Percentiles rank a stretch among this genome's conserved stretches.
Conservation (phyloP, 2,888 invertebrate genomes). For the Lasioglossum figueresi region DNA sequence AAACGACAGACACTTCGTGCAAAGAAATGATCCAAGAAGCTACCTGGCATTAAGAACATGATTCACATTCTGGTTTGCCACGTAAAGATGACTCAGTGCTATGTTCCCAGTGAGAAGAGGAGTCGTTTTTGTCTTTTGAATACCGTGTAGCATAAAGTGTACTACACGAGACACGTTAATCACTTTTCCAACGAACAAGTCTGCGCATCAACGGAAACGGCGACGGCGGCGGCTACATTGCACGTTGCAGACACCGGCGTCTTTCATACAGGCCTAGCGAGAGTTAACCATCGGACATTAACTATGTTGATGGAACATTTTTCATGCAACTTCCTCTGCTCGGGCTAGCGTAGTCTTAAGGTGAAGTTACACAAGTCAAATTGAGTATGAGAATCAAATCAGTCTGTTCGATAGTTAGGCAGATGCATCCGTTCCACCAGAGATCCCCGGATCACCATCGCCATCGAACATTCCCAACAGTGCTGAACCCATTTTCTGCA, state of each 20-base stretch:
- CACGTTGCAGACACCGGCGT: neutral
- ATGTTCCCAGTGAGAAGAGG: neutral
- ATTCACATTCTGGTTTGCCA: conserved; percentile 1
- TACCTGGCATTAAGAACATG: neutral
- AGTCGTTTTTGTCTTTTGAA: conserved; percentile 3
- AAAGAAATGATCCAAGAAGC: neutral
- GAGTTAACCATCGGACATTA: neutral
- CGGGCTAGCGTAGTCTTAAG: neutral
- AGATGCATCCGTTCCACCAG: neutral
- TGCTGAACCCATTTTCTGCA: neutral
- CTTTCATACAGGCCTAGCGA: neutral
- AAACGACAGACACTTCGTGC: neutral
- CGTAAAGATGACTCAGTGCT: neutral
- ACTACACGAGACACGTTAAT: conserved; percentile 10
- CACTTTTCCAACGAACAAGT: conserved; percentile 10
- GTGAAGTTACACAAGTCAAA: neutral
- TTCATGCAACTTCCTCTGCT: neutral
- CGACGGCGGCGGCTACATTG: neutral
- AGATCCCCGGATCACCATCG: neutral
- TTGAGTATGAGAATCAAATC: neutral
- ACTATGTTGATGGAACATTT: neutral
- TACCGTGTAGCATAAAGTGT: neutral
- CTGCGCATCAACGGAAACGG: conserved; percentile 1
- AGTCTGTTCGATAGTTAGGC: neutral
- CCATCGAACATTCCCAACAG: neutral